Evolutionary conservation across 2,113 vertebrate species (phyloP), one percentile per base, ranked within the genome.

Genomic region (Cathartes aura): DNA sequence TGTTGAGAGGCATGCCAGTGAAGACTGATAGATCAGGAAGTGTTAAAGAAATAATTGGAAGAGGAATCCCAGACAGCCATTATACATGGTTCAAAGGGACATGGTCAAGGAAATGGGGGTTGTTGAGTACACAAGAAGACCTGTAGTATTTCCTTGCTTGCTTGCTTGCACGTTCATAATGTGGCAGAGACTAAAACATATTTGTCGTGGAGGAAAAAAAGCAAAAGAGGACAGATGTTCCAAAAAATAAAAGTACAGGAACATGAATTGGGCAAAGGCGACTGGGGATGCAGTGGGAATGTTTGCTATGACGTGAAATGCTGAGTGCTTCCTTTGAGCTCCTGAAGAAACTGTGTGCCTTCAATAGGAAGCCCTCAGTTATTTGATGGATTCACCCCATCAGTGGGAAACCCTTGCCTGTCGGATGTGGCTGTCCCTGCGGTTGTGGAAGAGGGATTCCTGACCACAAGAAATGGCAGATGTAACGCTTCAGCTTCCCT

Each of bases 391-490:
- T 79, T 70, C 3, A 0, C 8, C 8, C 24, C 3, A 0, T 56
- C 60, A 26, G 26, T 60, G 34, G 53, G 23, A 89, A 81, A 48
- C 19, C n/a, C 60, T 47, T 0, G 1, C 24, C 43, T 47, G 45
- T 38, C 6, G 5, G 5, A n/a, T 71, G 18, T 1, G 0, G 22
- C 52, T 80, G 32, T 8, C 32, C 29, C 43, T 40, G 27, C 2
- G 1, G 17, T 29, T 74, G 15, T 72, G 34, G 47, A 68, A 79
- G 30, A 89, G 29, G 24, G 21, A 90, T 70, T 73, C 50, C 74
- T 3, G 2, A 8, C 27, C 12, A 42, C 55, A 82, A 73, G 70
- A 88, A 82, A 82, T 34, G 53, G 26, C 62, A 94, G 30, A 89
- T 42, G 68, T 48, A 87, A 32, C 23, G 47, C 2, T 87, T 63